Base-by-base conservation (phyloP, 2,797 vertebrate genomes). In the Eulemur mongoz region DNA sequence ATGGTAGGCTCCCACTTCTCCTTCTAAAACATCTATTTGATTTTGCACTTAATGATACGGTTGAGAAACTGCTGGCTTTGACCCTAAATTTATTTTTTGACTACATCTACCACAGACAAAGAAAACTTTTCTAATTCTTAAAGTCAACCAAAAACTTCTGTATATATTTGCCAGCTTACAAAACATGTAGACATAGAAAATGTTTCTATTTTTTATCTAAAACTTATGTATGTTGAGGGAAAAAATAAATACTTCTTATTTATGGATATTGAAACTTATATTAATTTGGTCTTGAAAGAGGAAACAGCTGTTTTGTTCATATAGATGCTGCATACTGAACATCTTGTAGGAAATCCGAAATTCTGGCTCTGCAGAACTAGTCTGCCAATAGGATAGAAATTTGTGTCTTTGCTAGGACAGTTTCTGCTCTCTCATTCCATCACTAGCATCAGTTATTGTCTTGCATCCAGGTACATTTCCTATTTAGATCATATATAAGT, bases 71-170 rank as follows among this genome's bases (percentile, higher is more conserved):
- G 40, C 85, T 82, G 76, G 57, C 76, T 84, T 84, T 91, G 70
- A 91, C 30, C 61, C 32, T 92, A 78, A 78, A 78, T 78, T 79
- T 93, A 78, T 81, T 88, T 82, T 93, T 90, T 45, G 38, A 57
- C 25, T 86, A 83, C 27, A 7, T 75, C 35, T 76, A 20, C 76
- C 76, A 61, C 32, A 82, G 50, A 25, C 12, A 35, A 43, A 92
- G 48, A 94, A 83, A 79, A 52, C 23, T 61, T 87, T 91, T 65
- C 20, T 92, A 67, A 89, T 91, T 88, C 73, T 95, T 93, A 48
- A 78, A 93, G 52, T 30, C 69, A 94, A 79, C 50, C 35, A 14
- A 72, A 76, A 93, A 80, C n/a, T 70, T 95, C 48, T 89, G 12
- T 72, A 57, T 78, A 45, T 76, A 63, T 80, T 89, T 92, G 4